Evolutionary conservation across 1,140 invertebrate species (phyloP).

Genomic region (Cherax destructor): DNA sequence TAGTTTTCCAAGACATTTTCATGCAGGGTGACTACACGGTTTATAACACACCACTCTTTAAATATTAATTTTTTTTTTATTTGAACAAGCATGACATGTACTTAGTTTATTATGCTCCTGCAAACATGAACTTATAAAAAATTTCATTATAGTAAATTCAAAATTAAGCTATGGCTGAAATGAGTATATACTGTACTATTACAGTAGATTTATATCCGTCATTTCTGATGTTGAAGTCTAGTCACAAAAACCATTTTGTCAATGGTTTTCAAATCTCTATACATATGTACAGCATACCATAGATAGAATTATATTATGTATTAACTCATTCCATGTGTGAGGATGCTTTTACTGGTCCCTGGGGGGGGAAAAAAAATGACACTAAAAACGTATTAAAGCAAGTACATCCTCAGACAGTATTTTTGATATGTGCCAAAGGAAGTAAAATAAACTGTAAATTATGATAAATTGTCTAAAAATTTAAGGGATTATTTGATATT

Average conservation of each 20-base stretch:
- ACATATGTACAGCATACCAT: constrained; percentile 42
- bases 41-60: neutral
- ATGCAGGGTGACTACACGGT: neutral
- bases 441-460: constrained; percentile 20
- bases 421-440: constrained; percentile 47
- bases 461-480: neutral
- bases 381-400: neutral
- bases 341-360: neutral
- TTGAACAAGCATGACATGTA: neutral
- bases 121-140: neutral
- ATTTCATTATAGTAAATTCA: neutral
- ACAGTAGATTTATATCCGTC: neutral
- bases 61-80: neutral
- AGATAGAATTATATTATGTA: constrained; percentile 37
- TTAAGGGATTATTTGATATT: neutral
- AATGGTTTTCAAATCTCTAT: constrained; percentile 35
- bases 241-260: constrained; percentile 31
- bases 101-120: constrained; percentile 12
- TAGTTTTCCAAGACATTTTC: neutral
- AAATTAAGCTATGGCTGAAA: neutral
- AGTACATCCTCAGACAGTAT: constrained; percentile 14
- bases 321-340: constrained; percentile 11
- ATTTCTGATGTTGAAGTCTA: constrained; percentile 28
- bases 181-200: neutral
- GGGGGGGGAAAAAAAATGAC: too few species aligned